A percentile compares a stretch with the other conserved stretches of the same genome.
Evolutionary conservation across 2,888 invertebrate genomes (phyloP).

Genomic region (Schizaphis graminum): DNA sequence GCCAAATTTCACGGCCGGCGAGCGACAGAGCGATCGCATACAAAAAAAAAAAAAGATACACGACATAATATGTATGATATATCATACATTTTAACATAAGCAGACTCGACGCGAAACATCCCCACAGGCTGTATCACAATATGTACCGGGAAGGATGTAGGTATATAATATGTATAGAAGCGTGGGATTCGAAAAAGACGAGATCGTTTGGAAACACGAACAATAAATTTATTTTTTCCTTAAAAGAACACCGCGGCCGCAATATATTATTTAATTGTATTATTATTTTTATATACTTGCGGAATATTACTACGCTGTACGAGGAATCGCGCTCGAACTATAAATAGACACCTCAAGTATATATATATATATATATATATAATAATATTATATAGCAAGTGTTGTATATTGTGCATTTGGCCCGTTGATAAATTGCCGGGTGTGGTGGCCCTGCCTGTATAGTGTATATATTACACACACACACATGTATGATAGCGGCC

Average conservation of each 20-base stretch:
- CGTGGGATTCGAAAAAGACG: neutral
- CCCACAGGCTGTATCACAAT: neutral
- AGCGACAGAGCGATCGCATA: neutral
- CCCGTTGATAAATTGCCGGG: conserved; percentile 59
- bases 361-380: too few species aligned
- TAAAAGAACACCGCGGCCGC: neutral
- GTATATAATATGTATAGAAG: neutral
- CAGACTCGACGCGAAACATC: neutral
- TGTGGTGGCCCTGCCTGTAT: conserved; percentile 53
- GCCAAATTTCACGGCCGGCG: conserved; percentile 32
- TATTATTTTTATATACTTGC: neutral
- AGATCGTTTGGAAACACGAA: conserved; percentile 1
- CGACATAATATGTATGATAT: neutral
- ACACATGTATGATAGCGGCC: neutral
- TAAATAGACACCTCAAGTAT: conserved; percentile 51
- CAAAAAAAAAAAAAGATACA: neutral
- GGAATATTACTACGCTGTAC: conserved; percentile 3
- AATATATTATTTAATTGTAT: conserved; percentile 8
- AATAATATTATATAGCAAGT: conserved; percentile 13
- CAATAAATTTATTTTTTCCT: neutral
- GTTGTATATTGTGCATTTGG: conserved; percentile 20
- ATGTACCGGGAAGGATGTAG: neutral
- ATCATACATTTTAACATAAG: neutral
- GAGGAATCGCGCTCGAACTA: conserved; percentile 39
- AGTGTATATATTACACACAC: neutral